Evolutionary conservation across 1,140 invertebrate species (phyloP).

Genomic region (Drosophila melanica): DNA sequence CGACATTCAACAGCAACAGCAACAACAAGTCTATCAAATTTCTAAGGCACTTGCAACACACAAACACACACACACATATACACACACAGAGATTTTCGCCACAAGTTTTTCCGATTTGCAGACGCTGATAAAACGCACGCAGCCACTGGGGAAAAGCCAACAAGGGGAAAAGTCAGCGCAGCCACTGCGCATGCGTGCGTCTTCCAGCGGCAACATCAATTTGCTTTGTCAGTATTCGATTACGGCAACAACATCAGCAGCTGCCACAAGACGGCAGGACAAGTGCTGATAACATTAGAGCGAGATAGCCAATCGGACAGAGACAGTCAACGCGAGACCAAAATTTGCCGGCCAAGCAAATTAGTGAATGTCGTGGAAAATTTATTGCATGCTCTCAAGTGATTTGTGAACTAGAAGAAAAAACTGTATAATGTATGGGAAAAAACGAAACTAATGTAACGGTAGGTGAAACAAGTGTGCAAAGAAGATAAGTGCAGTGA

Average conservation of each 20-base stretch:
- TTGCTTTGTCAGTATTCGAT: constrained; percentile 62
- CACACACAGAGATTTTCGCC: constrained; percentile 27
- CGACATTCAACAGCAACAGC: constrained; percentile 24
- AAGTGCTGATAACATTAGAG: constrained; percentile 21
- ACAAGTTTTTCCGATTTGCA: constrained; percentile 44
- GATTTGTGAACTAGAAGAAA: constrained; percentile 20
- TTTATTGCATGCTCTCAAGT: constrained; percentile 34
- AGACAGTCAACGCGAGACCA: constrained; percentile 5
- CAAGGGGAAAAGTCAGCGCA: constrained; percentile 26
- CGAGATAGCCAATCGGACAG: constrained; percentile 10
- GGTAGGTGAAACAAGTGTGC: not conserved
- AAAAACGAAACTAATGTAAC: not conserved
- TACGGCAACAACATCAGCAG: constrained; percentile 38
- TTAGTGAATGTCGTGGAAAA: constrained; percentile 40
- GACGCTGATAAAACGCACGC: constrained; percentile 57
- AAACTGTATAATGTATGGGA: not conserved
- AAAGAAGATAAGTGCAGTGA: not conserved
- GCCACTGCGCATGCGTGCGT: constrained; percentile 41
- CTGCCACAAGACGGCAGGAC: constrained; percentile 16
- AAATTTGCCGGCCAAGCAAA: constrained; percentile 20
- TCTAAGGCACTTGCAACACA: constrained; percentile 67
- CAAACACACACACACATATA: too few species aligned
- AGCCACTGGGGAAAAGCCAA: constrained; percentile 34
- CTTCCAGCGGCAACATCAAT: constrained; percentile 27
- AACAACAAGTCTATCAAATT: constrained; percentile 76